These are phyloP conservation scores for Hiodon alosoides DNA, from an alignment of 2,113 vertebrate genomes.

Conservation along the genomic window DNA sequence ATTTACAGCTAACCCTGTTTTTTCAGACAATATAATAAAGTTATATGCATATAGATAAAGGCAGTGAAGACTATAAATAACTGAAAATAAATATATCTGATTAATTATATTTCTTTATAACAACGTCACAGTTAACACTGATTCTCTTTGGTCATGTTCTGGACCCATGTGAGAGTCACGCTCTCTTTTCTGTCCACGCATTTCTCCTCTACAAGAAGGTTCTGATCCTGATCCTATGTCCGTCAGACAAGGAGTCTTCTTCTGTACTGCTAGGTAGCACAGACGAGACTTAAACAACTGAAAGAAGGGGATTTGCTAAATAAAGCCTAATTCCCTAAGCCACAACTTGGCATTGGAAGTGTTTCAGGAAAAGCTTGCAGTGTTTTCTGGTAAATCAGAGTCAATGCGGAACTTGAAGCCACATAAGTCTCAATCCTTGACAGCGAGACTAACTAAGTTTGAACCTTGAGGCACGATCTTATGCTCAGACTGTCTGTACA, in stretches of 20 bases:
- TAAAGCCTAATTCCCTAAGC: slow-evolving; percentile 47
- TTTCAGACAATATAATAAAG: too few species aligned
- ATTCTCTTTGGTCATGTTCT: slow-evolving; percentile 44
- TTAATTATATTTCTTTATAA: too few species aligned
- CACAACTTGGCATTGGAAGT: neutral
- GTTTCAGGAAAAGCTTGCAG: slow-evolving; percentile 32
- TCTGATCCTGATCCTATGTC: slow-evolving; percentile 18
- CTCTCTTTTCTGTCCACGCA: neutral
- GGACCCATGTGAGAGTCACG: slow-evolving; percentile 46
- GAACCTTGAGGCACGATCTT: too few species aligned
- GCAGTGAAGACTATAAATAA: too few species aligned
- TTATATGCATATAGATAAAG: too few species aligned
- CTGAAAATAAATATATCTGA: too few species aligned
- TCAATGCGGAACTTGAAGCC: too few species aligned
- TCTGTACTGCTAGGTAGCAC: slow-evolving; percentile 29
- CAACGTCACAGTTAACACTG: neutral
- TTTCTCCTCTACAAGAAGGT: neutral
- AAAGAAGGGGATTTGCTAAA: slow-evolving; percentile 48
- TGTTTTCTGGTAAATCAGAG: neutral
- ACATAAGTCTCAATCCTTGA: neutral
- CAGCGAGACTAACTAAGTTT: too few species aligned
- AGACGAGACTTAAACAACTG: slow-evolving; percentile 23
- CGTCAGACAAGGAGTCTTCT: slow-evolving; percentile 31
- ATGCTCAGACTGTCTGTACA: too few species aligned
- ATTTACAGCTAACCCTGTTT: too few species aligned